These are phyloP conservation scores for Ips typographus DNA, from an alignment of 1,140 invertebrate species.

Conservation along the genomic window DNA sequence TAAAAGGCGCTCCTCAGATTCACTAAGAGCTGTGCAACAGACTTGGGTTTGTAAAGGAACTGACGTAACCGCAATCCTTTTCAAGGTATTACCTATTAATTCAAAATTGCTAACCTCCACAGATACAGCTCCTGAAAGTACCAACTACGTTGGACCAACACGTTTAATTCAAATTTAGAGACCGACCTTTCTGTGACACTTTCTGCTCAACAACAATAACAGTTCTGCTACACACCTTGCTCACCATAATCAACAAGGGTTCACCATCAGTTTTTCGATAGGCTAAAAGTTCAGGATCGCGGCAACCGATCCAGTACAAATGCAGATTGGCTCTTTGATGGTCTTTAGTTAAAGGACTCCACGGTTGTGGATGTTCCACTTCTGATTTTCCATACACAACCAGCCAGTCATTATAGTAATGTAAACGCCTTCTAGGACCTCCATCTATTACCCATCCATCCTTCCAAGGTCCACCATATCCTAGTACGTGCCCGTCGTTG, in stretches of 20 bases:
- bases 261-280: slow-evolving; percentile 67
- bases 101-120: slow-evolving; percentile 74
- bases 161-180: too few relatives aligned
- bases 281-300: slow-evolving; percentile 46
- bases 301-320: slow-evolving; percentile 58
- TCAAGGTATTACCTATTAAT: slow-evolving; percentile 66
- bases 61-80: slow-evolving; percentile 66
- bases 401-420: slow-evolving; percentile 61
- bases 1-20: slow-evolving; percentile 71
- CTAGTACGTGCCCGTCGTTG: slow-evolving; percentile 48
- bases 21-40: slow-evolving; percentile 65
- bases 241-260: slow-evolving; percentile 67
- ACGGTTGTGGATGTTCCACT: slow-evolving; percentile 79
- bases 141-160: neutral
- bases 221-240: slow-evolving; percentile 65
- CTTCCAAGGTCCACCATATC: slow-evolving; percentile 47
- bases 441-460: slow-evolving; percentile 50
- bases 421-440: slow-evolving; percentile 43
- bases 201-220: slow-evolving; percentile 77
- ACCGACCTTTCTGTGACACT: slow-evolving; percentile 63
- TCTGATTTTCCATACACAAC: slow-evolving; percentile 75
- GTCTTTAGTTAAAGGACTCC: slow-evolving; percentile 77
- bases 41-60: slow-evolving; percentile 72
- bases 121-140: slow-evolving; percentile 66
- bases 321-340: slow-evolving; percentile 79